Evolutionary conservation across 2,113 vertebrate species (phyloP), one percentile per base, ranked within the genome.

Genomic region (Catharus minimus): DNA sequence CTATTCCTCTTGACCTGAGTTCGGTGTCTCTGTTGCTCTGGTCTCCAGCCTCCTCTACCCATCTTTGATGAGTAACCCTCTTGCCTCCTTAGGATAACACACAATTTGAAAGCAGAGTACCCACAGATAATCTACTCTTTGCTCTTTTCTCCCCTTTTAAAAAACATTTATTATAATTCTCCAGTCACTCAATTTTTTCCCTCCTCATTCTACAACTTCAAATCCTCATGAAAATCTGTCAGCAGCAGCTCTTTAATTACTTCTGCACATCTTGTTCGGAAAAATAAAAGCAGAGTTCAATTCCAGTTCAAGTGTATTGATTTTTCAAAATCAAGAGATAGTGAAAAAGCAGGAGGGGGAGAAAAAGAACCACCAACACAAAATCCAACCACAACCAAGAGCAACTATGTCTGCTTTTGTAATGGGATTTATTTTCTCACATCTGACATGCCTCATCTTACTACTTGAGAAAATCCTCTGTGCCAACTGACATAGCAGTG

Each of bases 221-320:
- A n/a, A 20, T 26, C 5, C 15, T 24, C 32, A 69, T 24, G 46
- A 92, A 90, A 74, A 49, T 21, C 33, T 61, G 9, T 24, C 68
- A 83, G 60, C 11, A 69, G 38, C 20, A 36, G 77, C 46, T 85
- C 20, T 82, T 75, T n/a, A 72, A 39, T 47, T 64, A 58, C 38
- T 83, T 53, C 73, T 71, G 22, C 13, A 88, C 28, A 33, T 61
- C 30, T 75, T 43, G 20, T 43, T 3, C 36, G 11, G 27, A 32
- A 52, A 73, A 92, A 57, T 0, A 1, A 14, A 82, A 82, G 39
- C 11, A 52, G 8, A 79, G 41, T 30, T 72, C 0, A 0, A 68
- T 82, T 86, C 13, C 26, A 76, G 41, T 50, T 66, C 65, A 55
- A 53, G 52, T 24, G 17, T 18, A 75, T 11, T 2, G 7, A 57